Evolutionary conservation across 2,797 vertebrate genomes (phyloP), one percentile per base, ranked within the genome.

Genomic region (Scolopax rusticola): DNA sequence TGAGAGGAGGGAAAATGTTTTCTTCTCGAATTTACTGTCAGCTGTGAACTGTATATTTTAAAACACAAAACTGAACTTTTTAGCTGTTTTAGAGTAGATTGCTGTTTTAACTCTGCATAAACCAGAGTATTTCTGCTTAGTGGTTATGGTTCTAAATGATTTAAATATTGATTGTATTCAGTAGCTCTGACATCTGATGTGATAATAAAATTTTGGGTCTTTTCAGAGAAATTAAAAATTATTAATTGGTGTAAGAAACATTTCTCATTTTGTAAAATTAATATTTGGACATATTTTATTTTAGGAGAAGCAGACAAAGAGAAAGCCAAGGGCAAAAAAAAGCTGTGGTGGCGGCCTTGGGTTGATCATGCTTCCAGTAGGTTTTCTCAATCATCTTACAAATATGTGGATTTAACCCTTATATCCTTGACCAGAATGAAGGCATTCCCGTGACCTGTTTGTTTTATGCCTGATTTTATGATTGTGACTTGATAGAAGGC

Each of bases 291-390:
- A 95, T 99, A 98, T 99, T 99, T 99, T 98, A 98, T 99, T 99
- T 99, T 99, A 99, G 99, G 99, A 99, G 97, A 99, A 99, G 99
- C 99, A 99, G 99, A 99, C 97, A 99, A 99, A 99, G 98, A 99
- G 98, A 99, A 99, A 99, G 98, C 99, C 99, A 99, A 99, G 98
- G 98, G 99, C 99, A 99, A 99, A 99, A 99, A 99, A 99, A 99
- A 99, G 99, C 99, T 99, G 99, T 99, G 99, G 99, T 99, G 99
- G 99, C 99, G 99, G 98, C 99, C 99, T 98, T 99, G 99, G 99
- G 99, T 99, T 99, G 99, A 99, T 99, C 99, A 99, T 99, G 99
- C 99, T 99, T 99, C 99, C 98, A 99, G 99, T 99, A 99, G 99
- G 99, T 99, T 99, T 98, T 98, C 98, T 98, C 97, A 98, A 98